phyloP scores from a whole-genome alignment of 92 coral and sea anemone species.

The Galaxea fascicularis region DNA sequence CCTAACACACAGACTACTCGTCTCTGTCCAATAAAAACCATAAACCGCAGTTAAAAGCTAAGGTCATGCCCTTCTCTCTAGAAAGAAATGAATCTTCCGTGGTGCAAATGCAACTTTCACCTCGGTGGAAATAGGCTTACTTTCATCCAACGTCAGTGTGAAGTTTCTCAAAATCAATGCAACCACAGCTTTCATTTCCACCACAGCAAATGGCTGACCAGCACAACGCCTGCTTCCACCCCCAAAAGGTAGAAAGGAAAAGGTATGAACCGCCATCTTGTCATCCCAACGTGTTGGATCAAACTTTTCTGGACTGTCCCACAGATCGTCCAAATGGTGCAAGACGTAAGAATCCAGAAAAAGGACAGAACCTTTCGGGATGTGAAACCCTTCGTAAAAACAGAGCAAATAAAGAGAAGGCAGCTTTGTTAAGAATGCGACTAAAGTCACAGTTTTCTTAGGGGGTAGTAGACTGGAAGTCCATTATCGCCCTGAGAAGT shows the following conservation, averaged over 20 bases:
- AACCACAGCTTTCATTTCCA: constrained; percentile 62
- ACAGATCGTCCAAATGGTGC: constrained; percentile 49
- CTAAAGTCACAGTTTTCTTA: background rate
- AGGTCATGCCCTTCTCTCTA: background rate
- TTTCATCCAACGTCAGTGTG: constrained; percentile 40
- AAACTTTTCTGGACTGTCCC: constrained; percentile 52
- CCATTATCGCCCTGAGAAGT: too few species aligned
- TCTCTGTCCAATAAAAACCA: too few species aligned
- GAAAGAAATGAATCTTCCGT: constrained; percentile 18
- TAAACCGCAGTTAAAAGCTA: background rate
- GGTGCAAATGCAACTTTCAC: constrained; percentile 58
- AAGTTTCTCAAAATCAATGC: constrained; percentile 62
- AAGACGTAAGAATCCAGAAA: constrained; percentile 59
- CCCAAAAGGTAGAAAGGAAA: constrained; percentile 60
- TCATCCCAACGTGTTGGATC: constrained; percentile 71
- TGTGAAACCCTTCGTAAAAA: constrained; percentile 48
- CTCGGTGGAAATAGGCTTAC: constrained; percentile 39
- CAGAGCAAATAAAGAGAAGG: background rate
- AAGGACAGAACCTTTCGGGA: constrained; percentile 63
- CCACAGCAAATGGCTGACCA: constrained; percentile 62
- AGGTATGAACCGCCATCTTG: constrained; percentile 20
- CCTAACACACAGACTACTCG: too few species aligned
- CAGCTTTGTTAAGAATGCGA: background rate
- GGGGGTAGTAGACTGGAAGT: background rate
- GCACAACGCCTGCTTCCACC: constrained; percentile 69